A percentile compares a stretch with the other conserved stretches of the same genome.
phyloP scores from a whole-genome alignment of 2,888 invertebrate species.

The Heteromyza rotundicornis region DNA sequence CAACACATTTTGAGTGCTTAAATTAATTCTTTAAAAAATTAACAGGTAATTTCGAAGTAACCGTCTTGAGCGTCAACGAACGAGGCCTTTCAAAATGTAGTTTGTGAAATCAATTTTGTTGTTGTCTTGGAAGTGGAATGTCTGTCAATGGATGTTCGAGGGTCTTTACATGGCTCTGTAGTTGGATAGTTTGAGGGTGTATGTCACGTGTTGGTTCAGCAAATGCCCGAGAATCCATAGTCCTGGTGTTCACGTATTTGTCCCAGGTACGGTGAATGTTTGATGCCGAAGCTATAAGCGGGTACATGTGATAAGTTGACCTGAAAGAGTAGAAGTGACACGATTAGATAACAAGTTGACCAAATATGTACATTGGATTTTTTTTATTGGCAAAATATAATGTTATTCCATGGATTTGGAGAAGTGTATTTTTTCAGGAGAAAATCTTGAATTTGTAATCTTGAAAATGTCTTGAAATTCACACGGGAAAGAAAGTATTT shows the following conservation, averaged over 20 bases:
- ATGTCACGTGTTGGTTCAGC: conserved; percentile 35
- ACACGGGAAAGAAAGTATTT: background rate
- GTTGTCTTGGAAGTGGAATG: background rate
- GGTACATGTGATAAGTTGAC: conserved; percentile 70
- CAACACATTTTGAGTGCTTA: too few species aligned
- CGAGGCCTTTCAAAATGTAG: too few species aligned
- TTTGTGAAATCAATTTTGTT: too few species aligned
- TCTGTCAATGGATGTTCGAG: conserved; percentile 22
- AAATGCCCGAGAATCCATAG: conserved; percentile 54
- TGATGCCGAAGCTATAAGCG: conserved; percentile 83
- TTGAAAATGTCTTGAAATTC: background rate
- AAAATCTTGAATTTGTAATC: background rate
- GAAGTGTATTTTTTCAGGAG: background rate
- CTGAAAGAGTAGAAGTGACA: conserved; percentile 55
- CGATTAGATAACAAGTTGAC: too few species aligned
- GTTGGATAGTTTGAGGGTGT: conserved; percentile 1
- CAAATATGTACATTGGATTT: too few species aligned
- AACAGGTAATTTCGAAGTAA: too few species aligned
- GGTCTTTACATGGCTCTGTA: too few species aligned
- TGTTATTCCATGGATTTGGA: too few species aligned
- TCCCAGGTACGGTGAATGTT: conserved; percentile 79
- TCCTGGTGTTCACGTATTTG: conserved; percentile 59
- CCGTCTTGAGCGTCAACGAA: too few species aligned
- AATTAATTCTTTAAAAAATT: too few species aligned
- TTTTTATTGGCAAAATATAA: too few species aligned